A percentile compares a stretch with the other conserved stretches of the same genome.
These are phyloP conservation scores for Notodonta dromedarius DNA, from an alignment of 2,888 invertebrate genomes.

Conservation along the genomic window DNA sequence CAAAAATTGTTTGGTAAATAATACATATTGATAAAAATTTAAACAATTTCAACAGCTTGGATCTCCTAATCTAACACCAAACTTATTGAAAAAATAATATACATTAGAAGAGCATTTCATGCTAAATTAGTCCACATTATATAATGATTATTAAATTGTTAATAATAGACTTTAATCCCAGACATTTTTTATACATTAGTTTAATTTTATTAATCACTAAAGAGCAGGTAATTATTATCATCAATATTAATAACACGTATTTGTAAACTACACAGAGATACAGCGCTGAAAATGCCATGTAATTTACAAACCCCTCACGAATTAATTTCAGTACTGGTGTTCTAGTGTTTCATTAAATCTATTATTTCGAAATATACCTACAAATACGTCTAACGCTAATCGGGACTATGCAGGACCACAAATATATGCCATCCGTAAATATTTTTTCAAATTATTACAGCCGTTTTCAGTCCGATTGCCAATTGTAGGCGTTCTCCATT, in stretches of 20 bases:
- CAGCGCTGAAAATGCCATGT: conserved; percentile 3
- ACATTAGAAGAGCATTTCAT: conserved; percentile 49
- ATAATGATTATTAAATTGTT: conserved; percentile 37
- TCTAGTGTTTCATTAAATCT: conserved; percentile 42
- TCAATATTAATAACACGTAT: conserved; percentile 30
- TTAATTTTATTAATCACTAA: conserved; percentile 30
- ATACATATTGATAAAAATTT: no score
- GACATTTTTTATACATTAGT: conserved; percentile 49
- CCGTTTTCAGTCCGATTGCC: conserved; percentile 70
- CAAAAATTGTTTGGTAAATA: no score
- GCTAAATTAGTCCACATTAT: conserved; percentile 43
- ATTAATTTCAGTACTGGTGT: conserved; percentile 55
- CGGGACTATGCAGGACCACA: conserved; percentile 34
- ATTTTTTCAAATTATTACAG: conserved; percentile 52
- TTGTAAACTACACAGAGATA: conserved; percentile 21
- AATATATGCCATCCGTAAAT: conserved; percentile 30
- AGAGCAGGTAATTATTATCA: conserved; percentile 44
- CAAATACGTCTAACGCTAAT: conserved; percentile 43
- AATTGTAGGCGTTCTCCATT: conserved; percentile 48
- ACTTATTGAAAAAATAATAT: conserved; percentile 8
- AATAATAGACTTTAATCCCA: conserved; percentile 54
- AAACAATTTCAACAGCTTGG: no score
- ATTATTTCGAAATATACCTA: conserved; percentile 44
- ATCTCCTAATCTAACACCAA: no score
- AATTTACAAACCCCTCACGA: conserved; percentile 30